Evolutionary conservation across 1,140 invertebrate genomes (phyloP), one percentile per base, ranked within the genome.

Genomic region (Trigoniulus corallinus): DNA sequence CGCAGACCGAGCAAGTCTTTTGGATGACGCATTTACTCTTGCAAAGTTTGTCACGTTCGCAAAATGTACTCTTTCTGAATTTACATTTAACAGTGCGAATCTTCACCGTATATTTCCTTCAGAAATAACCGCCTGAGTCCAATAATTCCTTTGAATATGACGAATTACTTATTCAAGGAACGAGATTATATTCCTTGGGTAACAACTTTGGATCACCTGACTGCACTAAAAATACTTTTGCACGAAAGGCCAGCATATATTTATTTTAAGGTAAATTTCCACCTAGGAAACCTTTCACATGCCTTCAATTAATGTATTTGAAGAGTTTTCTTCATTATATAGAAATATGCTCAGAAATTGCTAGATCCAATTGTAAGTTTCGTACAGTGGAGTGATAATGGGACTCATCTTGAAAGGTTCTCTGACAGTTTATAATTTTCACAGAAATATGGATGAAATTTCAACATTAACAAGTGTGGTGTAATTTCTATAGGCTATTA

Each of bases 11-110:
- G 80, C 81, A 0, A 80, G 73, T 64, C 67, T 86, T 3, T 72
- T 86, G 25, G 81, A 84, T 60, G 83, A 86, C 64, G 80, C 78
- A 0, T 82, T 85, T 58, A 78, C 80, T 0, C 66, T 86, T 1
- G 78, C 76, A 66, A 76, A 75, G 77, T 79, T 68, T 39, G 12
- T 18, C 18, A 24, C 4, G 4, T 24, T 7, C 42, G 4, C 24
- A 20, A 20, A 44, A 21, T 20, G 21, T 20, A 21, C 7, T 24
- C 24, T 7, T 18, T 24, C 18, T 44, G 24, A 44, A 21, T 4
- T 44, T 44, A 24, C 4, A 44, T 44, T 20, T 20, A 4, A 44
- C 12, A n/a, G n/a, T n/a, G 4, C 21, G 4, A 21, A 44, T 21
- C 18, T 44, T 12, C 12, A 18, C 37, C 4, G 42, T 44, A 37